phyloP scores from a whole-genome alignment of 2,797 vertebrate species.

The Ammospiza maritima region DNA sequence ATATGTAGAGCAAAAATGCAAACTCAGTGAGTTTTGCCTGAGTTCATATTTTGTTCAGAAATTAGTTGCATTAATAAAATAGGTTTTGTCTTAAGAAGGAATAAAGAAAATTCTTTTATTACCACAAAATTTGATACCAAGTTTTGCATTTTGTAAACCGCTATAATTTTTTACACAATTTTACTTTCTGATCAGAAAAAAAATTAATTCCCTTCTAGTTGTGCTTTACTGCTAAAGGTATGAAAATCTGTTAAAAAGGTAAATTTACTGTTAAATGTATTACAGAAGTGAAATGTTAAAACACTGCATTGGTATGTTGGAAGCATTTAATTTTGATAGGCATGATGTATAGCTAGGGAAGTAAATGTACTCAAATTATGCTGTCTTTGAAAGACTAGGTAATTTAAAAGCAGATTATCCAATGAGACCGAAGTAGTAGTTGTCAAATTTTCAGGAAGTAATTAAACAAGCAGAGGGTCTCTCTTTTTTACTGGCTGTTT shows the following conservation, averaged over 20 bases:
- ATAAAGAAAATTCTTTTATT: background rate
- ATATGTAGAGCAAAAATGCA: background rate
- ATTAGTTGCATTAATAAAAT: background rate
- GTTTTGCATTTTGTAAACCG: background rate
- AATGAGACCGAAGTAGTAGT: constrained; percentile 73
- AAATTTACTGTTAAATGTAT: constrained; percentile 46
- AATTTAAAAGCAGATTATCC: constrained; percentile 77
- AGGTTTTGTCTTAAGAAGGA: background rate
- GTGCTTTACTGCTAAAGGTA: background rate
- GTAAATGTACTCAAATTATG: constrained; percentile 77
- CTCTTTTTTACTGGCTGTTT: constrained; percentile 77
- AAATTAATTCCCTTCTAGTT: background rate
- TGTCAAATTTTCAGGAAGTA: constrained; percentile 82
- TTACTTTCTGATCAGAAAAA: background rate
- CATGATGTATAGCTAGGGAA: constrained; percentile 82
- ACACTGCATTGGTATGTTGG: constrained; percentile 59
- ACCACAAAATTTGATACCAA: background rate
- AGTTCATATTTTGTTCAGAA: background rate
- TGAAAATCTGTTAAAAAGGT: constrained; percentile 46
- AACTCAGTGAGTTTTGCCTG: background rate
- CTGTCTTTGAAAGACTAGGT: constrained; percentile 78
- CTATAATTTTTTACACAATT: background rate
- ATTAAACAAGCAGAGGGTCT: constrained; percentile 81
- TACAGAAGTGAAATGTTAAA: constrained; percentile 51
- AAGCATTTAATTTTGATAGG: constrained; percentile 78